A percentile compares a stretch with the other conserved stretches of the same genome.
Conservation (phyloP, 2,797 vertebrate genomes). For the Mionectes olivaceus region DNA sequence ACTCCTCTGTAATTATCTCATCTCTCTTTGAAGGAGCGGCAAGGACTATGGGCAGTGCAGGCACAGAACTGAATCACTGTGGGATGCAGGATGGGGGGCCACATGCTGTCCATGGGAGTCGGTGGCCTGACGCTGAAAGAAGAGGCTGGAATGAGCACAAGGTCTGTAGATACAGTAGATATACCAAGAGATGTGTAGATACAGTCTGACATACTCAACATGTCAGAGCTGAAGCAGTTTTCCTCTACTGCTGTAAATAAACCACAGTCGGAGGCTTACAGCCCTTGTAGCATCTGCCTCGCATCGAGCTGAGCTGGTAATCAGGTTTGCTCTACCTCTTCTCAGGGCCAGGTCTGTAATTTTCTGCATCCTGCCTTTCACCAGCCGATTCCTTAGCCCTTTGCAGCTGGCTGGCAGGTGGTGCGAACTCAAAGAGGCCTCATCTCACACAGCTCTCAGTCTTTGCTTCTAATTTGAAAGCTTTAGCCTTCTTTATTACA, state of each 20-base stretch:
- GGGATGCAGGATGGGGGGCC: accelerated
- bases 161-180: not conserved
- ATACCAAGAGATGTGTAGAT: not conserved
- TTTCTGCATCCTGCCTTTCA: not conserved
- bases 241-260: not conserved
- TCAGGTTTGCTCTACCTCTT: not conserved
- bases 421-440: not conserved
- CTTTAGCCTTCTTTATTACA: slow-evolving; percentile 25
- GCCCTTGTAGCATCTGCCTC: not conserved
- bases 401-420: not conserved
- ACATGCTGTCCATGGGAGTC: accelerated
- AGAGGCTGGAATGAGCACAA: not conserved
- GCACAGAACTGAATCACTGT: not conserved
- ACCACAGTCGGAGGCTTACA: not conserved
- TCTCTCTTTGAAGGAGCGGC: not conserved
- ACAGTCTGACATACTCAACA: not conserved
- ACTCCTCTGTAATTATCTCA: not conserved
- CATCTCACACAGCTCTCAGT: not conserved
- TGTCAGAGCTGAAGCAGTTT: not conserved
- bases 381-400: not conserved
- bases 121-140: not conserved
- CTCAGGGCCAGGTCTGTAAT: not conserved
- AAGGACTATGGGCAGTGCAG: not conserved
- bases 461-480: slow-evolving; percentile 45
- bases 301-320: not conserved